Evolutionary conservation across 1,140 invertebrate genomes (phyloP).

Genomic region (Drosophila navojoa): DNA sequence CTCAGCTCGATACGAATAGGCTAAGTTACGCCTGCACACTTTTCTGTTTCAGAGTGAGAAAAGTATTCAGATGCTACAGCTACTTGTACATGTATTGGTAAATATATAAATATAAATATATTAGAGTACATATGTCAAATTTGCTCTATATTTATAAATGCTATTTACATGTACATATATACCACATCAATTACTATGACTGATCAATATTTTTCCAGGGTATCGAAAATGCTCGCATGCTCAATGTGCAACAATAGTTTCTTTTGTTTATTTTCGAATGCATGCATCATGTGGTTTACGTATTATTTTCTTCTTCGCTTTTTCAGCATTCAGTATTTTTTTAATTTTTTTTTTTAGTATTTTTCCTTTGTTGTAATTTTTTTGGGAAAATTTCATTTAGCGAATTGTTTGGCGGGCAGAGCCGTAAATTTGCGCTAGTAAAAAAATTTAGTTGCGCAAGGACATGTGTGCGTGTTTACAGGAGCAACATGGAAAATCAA

Average conservation of each 20-base stretch:
- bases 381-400: conserved; percentile 65
- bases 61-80: no score
- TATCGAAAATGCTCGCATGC: not conserved
- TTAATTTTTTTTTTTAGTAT: conserved; percentile 20
- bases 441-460: conserved; percentile 53
- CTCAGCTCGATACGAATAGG: no score
- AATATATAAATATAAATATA: no score
- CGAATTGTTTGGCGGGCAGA: conserved; percentile 71
- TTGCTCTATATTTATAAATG: no score
- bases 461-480: conserved; percentile 76
- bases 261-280: conserved; percentile 23
- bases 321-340: conserved; percentile 1
- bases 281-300: conserved; percentile 31
- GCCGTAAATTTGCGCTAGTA: conserved; percentile 68
- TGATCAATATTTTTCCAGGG: not conserved
- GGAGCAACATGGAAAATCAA: conserved; percentile 71
- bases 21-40: no score
- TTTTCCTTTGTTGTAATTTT: conserved; percentile 12
- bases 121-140: no score
- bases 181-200: no score
- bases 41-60: no score
- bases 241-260: not conserved
- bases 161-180: no score
- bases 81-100: no score
- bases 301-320: conserved; percentile 18